Evolutionary conservation across 2,797 vertebrate species (phyloP), one percentile per base, ranked within the genome.

Genomic region (Takifugu rubripes): DNA sequence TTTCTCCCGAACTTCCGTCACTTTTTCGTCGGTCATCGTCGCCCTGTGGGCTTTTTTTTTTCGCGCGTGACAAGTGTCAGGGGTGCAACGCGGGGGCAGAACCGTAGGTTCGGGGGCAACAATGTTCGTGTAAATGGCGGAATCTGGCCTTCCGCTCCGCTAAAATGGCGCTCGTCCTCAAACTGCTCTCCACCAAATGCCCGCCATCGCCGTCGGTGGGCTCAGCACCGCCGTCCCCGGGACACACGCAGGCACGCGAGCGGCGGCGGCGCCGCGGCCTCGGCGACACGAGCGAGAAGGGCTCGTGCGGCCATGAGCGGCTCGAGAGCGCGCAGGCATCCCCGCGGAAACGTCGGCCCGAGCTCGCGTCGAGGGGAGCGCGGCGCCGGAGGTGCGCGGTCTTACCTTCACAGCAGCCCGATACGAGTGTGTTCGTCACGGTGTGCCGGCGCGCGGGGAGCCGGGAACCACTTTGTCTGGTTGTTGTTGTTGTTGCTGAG

Each of bases 311-410:
- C 86, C 88, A 81, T 77, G 83, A 87, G 57, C 83, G 80, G 63
- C 66, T 82, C 85, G 83, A 78, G 88, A 81, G 66, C 89, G 87
- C 90, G 88, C 89, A 87, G 85, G 49, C 85, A 85, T 83, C 82
- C 77, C 60, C 77, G 78, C 70, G 59, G 61, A 63, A 54, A 56
- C 61, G 50, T 64, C 25, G 59, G 25, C 36, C 5, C 43, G 27
- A 54, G 49, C 1, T 17, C 43, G 15, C 53, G 49, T 48, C 57
- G 66, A 57, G 66, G n/a, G 24, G 60, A 42, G 73, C 68, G 61
- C 66, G 61, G 26, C 36, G 45, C 46, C 56, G 24, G 26, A 36
- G 49, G 47, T 56, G 52, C 56, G 67, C 54, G 68, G 68, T 70
- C 90, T 87, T 89, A 91, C 88, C 89, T 79, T 87, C 57, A 64